Base-by-base conservation (phyloP, 1,140 invertebrate species). In the Lutraria rhynchaena region DNA sequence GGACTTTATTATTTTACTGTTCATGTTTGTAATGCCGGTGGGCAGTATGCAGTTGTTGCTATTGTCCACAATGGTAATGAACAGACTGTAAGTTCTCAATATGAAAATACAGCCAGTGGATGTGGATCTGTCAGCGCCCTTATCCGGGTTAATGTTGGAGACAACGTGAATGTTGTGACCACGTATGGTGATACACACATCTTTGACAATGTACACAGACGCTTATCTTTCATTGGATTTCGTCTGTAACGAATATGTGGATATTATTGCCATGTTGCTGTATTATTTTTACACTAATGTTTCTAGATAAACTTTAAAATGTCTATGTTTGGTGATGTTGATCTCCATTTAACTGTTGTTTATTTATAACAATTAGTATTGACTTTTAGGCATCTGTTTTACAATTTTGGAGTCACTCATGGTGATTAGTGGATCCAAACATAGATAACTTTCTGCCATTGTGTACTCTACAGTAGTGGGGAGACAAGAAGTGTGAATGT, bases 1-100 rank as follows among this genome's bases (percentile, higher is more conserved):
- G 61, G 61, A 1, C 35, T 65, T 1, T 65, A 65, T 44, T 22
- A n/a, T 19, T 44, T 65, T 46, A 15, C 35, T 5, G 61, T 65
- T 3, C 61, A 65, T 19, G 61, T 24, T n/a, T 65, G 61, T 29
- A 46, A 65, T 19, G 2, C 0, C 5, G 35, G 35, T 44, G 35
- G 61, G 0, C 2, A 35, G 15, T 2, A 41, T 24, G 35, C 46
- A 13, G 35, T 22, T 44, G 41, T 22, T 24, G 35, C 35, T 65
- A 41, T 65, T 22, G 61, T 44, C 17, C 35, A 44, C 22, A 24
- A 44, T 22, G 61, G 22, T n/a, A 44, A 35, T 13, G 4, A 5
- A 17, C 1, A 44, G 1, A 41, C 61, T 19, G 13, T 60, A 15
- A 33, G 29, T 35, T 15, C 37, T 15, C 57, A 60, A 27, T 35